Conservation (phyloP, 2,888 invertebrate genomes). For the Barypeithes pellucidus region DNA sequence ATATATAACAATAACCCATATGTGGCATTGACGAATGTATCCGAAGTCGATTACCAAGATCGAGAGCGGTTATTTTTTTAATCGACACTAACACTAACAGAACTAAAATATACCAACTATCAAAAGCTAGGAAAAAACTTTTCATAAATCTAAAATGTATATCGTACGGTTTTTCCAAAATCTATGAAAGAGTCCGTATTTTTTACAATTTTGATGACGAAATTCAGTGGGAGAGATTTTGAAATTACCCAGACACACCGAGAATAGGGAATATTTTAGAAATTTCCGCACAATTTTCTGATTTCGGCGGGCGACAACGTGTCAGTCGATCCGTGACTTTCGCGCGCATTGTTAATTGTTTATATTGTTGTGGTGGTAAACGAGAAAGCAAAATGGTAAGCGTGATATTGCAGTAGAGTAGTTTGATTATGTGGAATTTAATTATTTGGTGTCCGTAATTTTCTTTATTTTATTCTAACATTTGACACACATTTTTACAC, state of each 20-base stretch:
- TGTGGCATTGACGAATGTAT: no score
- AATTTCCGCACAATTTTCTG: slow-evolving; percentile 38
- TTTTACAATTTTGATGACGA: background rate
- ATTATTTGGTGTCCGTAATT: slow-evolving; percentile 3
- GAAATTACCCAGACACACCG: background rate
- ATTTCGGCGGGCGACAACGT: slow-evolving; percentile 3
- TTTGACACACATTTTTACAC: background rate
- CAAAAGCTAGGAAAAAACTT: background rate
- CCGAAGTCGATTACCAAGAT: no score
- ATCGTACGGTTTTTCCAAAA: background rate
- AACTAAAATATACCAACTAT: background rate
- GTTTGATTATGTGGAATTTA: background rate
- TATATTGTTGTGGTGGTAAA: slow-evolving; percentile 13
- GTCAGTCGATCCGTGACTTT: slow-evolving; percentile 31
- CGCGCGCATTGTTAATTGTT: slow-evolving; percentile 23
- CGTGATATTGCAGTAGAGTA: background rate
- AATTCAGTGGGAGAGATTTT: slow-evolving; percentile 12
- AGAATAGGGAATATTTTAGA: slow-evolving; percentile 31
- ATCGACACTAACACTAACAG: no score
- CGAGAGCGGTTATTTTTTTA: no score
- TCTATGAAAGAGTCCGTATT: background rate
- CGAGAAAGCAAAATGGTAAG: slow-evolving; percentile 18
- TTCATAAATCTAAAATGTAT: background rate
- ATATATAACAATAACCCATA: no score
- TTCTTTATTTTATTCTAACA: slow-evolving; percentile 12